Evolutionary conservation across 2,113 vertebrate genomes (phyloP).

Genomic region (Solea solea): DNA sequence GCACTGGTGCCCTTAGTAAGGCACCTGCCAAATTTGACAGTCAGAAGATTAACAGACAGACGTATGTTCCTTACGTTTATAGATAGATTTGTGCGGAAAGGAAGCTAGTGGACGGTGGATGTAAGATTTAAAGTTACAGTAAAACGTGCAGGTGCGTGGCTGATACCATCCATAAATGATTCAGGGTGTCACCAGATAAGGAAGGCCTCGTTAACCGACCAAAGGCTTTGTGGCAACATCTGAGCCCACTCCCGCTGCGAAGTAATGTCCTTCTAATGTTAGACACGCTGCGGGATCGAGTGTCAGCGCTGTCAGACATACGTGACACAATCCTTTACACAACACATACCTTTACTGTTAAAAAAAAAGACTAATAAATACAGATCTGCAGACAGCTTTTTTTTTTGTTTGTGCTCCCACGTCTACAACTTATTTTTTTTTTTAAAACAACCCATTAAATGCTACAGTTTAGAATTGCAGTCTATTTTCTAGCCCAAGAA

Average conservation of each 20-base stretch:
- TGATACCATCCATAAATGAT: constrained; percentile 68
- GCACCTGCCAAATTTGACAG: no score
- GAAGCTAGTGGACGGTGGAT: constrained; percentile 60
- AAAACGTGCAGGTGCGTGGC: constrained; percentile 27
- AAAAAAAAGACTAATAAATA: neutral
- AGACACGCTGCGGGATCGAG: constrained; percentile 16
- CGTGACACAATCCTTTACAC: neutral
- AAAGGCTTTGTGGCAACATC: constrained; percentile 55
- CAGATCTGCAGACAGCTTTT: neutral
- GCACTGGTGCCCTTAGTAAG: no score
- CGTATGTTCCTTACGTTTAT: no score
- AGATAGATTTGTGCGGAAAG: constrained; percentile 14
- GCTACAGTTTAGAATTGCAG: neutral
- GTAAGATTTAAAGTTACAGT: constrained; percentile 32
- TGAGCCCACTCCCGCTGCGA: constrained; percentile 41
- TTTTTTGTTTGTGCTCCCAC: neutral
- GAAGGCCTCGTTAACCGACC: constrained; percentile 57
- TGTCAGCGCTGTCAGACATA: constrained; percentile 15
- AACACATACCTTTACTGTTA: constrained; percentile 35
- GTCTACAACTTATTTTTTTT: neutral
- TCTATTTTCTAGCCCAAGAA: neutral
- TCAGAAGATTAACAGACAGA: no score
- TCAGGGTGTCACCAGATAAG: constrained; percentile 63
- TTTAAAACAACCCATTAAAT: neutral
- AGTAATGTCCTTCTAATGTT: constrained; percentile 32